Conservation (phyloP, 2,113 vertebrate species). For the Hemicordylus capensis region DNA sequence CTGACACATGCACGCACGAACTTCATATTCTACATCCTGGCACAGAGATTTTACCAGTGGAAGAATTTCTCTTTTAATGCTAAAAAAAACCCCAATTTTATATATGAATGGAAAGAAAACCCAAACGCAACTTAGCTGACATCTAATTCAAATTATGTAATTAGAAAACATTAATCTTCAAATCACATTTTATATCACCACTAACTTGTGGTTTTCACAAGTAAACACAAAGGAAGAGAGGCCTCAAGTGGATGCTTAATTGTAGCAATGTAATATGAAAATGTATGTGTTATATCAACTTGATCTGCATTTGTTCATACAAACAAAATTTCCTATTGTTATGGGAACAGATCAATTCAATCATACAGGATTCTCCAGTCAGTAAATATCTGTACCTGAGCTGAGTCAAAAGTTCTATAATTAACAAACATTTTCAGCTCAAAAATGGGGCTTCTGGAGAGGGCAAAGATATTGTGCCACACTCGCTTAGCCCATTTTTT, state of each 20-base stretch:
- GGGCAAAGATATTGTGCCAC: not conserved
- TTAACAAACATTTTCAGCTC: not conserved
- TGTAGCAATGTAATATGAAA: too few species aligned
- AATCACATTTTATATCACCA: not conserved
- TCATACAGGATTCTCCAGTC: not conserved
- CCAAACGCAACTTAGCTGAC: not conserved
- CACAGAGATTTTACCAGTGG: slow-evolving; percentile 91
- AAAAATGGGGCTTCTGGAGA: not conserved
- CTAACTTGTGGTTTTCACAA: not conserved
- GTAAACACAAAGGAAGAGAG: not conserved
- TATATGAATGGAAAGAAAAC: slow-evolving; percentile 20
- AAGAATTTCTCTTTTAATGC: slow-evolving; percentile 92
- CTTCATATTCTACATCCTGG: slow-evolving; percentile 91
- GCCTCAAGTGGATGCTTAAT: too few species aligned
- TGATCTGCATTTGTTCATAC: not conserved
- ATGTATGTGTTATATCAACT: too few species aligned
- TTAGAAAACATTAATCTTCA: not conserved
- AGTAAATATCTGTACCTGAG: not conserved
- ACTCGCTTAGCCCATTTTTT: not conserved
- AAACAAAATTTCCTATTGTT: too few species aligned
- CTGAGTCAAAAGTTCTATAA: not conserved
- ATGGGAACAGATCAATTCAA: not conserved
- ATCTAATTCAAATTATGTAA: not conserved
- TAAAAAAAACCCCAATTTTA: slow-evolving; percentile 59
- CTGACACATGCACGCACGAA: slow-evolving; percentile 91